Conservation (phyloP, 2,888 invertebrate genomes). For the Tetragonula carbonaria region DNA sequence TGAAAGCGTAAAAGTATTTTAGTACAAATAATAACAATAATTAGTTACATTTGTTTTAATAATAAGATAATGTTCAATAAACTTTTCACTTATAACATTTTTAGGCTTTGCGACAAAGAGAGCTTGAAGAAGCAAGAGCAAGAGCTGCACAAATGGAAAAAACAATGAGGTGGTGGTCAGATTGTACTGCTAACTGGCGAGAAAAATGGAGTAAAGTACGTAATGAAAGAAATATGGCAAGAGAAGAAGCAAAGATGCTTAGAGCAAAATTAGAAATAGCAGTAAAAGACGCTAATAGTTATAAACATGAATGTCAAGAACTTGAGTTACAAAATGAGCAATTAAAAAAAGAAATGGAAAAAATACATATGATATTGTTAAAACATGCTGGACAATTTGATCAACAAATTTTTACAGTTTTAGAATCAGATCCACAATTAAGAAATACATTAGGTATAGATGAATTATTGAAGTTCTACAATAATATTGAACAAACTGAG, state of each 20-base stretch:
- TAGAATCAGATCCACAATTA: conserved; percentile 80
- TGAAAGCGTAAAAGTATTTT: not conserved
- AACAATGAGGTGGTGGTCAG: conserved; percentile 99
- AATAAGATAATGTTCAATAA: not conserved
- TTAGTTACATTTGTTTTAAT: not conserved
- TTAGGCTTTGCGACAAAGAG: conserved; percentile 89
- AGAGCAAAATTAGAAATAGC: conserved; percentile 92
- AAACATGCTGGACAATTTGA: conserved; percentile 90
- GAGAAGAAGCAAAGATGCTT: conserved; percentile 94
- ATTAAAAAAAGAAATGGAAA: conserved; percentile 92
- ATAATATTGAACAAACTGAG: conserved; percentile 74
- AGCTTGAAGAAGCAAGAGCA: conserved; percentile 97
- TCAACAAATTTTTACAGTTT: conserved; percentile 80
- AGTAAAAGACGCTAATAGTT: conserved; percentile 89
- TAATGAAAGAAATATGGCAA: conserved; percentile 95
- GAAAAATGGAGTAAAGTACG: conserved; percentile 98
- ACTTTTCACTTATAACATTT: not conserved
- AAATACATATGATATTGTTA: conserved; percentile 88
- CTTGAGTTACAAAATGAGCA: conserved; percentile 91
- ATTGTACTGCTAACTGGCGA: conserved; percentile 98
- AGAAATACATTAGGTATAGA: conserved; percentile 77
- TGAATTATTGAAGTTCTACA: conserved; percentile 77
- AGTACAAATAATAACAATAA: not conserved
- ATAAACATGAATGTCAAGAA: conserved; percentile 92
- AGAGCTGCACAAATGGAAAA: conserved; percentile 99